Percentiles rank a stretch among this genome's conserved stretches.
These are phyloP conservation scores for Teleogryllus oceanicus DNA, from an alignment of 2,888 invertebrate genomes.

Conservation along the genomic window DNA sequence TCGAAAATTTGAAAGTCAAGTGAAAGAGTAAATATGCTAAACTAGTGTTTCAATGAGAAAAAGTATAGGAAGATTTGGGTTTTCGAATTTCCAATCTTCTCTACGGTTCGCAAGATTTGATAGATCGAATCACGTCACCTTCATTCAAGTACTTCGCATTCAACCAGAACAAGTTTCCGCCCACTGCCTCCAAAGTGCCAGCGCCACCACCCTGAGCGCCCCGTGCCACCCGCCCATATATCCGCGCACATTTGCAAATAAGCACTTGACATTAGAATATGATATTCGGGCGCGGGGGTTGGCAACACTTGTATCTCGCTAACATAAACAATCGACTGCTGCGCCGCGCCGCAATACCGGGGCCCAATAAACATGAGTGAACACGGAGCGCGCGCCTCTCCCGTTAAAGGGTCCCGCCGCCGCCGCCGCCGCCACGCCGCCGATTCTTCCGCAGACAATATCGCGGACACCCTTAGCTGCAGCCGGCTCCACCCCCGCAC, in stretches of 20 bases:
- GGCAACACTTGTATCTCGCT: slow-evolving; percentile 23
- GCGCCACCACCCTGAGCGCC: background rate
- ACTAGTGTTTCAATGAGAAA: too few species aligned
- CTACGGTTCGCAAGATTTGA: too few species aligned
- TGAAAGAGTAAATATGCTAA: too few species aligned
- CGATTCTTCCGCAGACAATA: slow-evolving; percentile 18
- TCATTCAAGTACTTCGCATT: background rate
- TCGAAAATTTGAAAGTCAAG: too few species aligned
- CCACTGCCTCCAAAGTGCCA: background rate
- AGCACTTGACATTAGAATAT: slow-evolving; percentile 43
- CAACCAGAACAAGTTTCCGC: background rate
- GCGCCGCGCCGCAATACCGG: slow-evolving; percentile 1
- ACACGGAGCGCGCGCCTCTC: background rate
- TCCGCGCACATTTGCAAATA: slow-evolving; percentile 54
- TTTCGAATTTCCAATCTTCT: too few species aligned
- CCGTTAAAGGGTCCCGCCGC: background rate
- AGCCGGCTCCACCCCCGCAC: background rate
- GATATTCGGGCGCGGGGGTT: background rate
- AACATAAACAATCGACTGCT: slow-evolving; percentile 9
- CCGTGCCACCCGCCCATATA: slow-evolving; percentile 44
- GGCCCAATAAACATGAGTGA: slow-evolving; percentile 10
- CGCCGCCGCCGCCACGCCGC: slow-evolving; percentile 3
- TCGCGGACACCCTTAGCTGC: slow-evolving; percentile 3
- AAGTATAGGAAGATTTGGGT: too few species aligned
- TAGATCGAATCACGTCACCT: too few species aligned